A percentile compares a stretch with the other conserved stretches of the same genome.
phyloP scores from a whole-genome alignment of 2,113 vertebrate genomes.

The Mastomys natalensis region DNA sequence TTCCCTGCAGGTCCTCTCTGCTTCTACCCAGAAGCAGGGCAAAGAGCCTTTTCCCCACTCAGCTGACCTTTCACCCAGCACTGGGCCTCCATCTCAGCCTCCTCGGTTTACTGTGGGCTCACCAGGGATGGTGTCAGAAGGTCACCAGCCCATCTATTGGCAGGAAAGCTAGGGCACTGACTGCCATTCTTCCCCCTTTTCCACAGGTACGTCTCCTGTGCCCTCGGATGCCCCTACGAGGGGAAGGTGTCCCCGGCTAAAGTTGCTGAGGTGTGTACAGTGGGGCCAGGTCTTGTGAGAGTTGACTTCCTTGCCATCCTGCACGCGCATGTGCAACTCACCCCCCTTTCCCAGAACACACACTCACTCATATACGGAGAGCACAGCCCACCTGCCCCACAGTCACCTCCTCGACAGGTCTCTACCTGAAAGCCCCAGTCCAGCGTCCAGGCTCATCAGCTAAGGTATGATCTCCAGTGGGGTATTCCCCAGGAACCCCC shows the following conservation, averaged over 20 bases:
- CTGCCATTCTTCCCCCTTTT: conserved; percentile 1
- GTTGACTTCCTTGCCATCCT: neutral
- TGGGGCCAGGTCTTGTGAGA: neutral
- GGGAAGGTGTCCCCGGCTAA: conserved; percentile 94
- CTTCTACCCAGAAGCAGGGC: neutral
- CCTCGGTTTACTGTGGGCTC: neutral
- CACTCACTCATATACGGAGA: no score
- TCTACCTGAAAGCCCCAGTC: neutral
- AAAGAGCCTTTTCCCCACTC: neutral
- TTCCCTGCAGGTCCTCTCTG: neutral
- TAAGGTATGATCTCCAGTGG: neutral
- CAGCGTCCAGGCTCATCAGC: neutral
- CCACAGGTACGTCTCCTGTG: conserved; percentile 95
- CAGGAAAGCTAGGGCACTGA: neutral
- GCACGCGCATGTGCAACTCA: neutral
- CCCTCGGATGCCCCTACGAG: conserved; percentile 97
- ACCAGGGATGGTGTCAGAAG: neutral
- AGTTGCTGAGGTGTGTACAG: conserved; percentile 92
- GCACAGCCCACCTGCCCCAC: neutral
- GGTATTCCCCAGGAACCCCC: neutral
- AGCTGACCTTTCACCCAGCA: no score
- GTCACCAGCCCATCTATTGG: neutral
- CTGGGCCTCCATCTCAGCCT: neutral
- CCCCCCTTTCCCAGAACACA: neutral
- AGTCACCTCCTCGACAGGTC: neutral